Conservation (phyloP, 2,888 invertebrate species). For the Oscheius sp. region DNA sequence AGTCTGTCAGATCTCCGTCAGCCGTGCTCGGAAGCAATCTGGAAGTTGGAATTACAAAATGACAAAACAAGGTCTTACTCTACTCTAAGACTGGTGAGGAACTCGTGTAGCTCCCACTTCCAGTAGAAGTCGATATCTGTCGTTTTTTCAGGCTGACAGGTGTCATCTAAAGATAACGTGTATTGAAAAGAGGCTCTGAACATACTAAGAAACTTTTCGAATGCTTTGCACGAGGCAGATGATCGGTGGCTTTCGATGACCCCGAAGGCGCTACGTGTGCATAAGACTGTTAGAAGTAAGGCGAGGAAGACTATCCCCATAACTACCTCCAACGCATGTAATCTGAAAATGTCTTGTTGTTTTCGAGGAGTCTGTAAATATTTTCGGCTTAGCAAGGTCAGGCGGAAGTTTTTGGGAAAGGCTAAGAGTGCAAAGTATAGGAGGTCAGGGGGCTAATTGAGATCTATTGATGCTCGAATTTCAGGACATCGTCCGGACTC, state of each 20-base stretch:
- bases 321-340: constrained; percentile 18
- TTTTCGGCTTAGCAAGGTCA: too few species aligned
- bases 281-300: constrained; percentile 3
- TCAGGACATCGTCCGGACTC: too few species aligned
- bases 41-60: neutral
- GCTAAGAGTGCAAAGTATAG: too few species aligned
- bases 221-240: neutral
- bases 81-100: constrained; percentile 27
- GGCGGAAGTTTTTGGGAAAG: too few species aligned
- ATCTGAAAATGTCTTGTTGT: constrained; percentile 2
- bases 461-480: too few species aligned
- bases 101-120: constrained; percentile 36
- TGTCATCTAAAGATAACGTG: constrained; percentile 16
- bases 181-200: neutral
- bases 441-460: too few species aligned
- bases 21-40: constrained; percentile 30
- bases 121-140: constrained; percentile 9
- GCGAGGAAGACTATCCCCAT: constrained; percentile 10
- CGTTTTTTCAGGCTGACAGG: constrained; percentile 23
- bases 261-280: neutral
- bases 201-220: constrained; percentile 22
- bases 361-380: neutral
- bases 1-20: constrained; percentile 26
- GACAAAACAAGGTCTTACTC: constrained; percentile 9
- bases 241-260: constrained; percentile 1